Base-by-base conservation (phyloP, 1,140 invertebrate genomes). In the Cydia splendana region DNA sequence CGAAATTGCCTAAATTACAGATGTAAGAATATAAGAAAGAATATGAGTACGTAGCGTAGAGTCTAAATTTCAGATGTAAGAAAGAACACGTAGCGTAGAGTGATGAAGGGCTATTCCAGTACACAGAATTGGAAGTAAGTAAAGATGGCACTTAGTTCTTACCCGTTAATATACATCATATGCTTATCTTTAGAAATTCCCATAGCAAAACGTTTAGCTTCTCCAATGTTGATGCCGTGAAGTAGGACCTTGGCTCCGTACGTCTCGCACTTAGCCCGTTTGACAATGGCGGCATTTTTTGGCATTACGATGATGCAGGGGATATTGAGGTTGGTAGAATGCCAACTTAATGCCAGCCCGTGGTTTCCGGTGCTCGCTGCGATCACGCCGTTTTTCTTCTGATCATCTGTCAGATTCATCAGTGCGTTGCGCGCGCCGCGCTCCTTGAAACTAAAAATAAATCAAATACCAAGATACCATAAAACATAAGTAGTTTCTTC, bases 221-320 rank as follows among this genome's bases (percentile, higher is more conserved):
- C 97, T 0, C 93, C 95, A 94, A 98, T 97, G 86, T 97, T 95
- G 10, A 94, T 90, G 6, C 98, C 98, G 5, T 96, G 92, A 0
- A 98, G 95, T 9, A 98, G 94, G 12, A 98, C 96, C 65, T 95
- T 95, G 1, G 97, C 98, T 12, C 97, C 97, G 85, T 95, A 96
- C 79, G 96, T 95, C 76, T 95, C 94, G 86, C 97, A 98, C 65
- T 95, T 95, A 77, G 96, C 95, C 34, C 98, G 95, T 93, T 98
- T 98, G 96, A 98, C 98, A 30, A 98, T 95, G 0, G 97, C 96
- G 0, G 97, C 96, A 13, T 96, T 94, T 2, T 95, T 94, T 0
- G 98, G 98, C 97, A 98, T 98, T 0, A 99, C 96, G 2, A 99
- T 97, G 0, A 97, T 97, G 0, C 98, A 96, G 0, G 97, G 96